A percentile compares a stretch with the other conserved stretches of the same genome.
Evolutionary conservation across 2,113 vertebrate species (phyloP).

Genomic region (Aspiorhynchus laticeps): DNA sequence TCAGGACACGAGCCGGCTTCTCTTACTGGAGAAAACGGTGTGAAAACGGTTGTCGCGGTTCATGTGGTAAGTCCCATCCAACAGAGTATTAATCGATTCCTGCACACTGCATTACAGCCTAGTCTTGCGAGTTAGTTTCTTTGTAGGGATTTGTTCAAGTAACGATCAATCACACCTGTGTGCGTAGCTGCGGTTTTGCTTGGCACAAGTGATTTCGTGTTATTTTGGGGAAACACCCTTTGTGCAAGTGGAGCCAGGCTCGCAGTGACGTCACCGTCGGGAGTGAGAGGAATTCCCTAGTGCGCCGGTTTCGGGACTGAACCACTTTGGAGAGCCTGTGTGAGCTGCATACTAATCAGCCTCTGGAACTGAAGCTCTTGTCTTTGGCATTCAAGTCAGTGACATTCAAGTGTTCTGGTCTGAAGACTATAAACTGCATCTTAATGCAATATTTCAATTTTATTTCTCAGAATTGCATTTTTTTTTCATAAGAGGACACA

Average conservation of each 20-base stretch:
- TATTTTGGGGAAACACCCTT: conserved; percentile 27
- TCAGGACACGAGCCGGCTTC: not conserved
- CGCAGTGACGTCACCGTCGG: not conserved
- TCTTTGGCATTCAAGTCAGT: conserved; percentile 11
- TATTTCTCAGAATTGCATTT: not conserved
- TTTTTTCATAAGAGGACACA: not conserved
- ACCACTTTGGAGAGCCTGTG: not conserved
- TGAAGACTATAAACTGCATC: not conserved
- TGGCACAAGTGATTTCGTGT: not conserved
- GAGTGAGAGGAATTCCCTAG: conserved; percentile 13
- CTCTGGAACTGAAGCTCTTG: not conserved
- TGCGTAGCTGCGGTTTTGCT: not conserved
- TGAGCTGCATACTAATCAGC: conserved; percentile 6
- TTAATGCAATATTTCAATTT: not conserved
- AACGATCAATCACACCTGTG: not conserved
- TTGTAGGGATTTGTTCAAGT: not conserved
- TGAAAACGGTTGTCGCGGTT: not conserved
- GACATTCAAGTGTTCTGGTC: not conserved
- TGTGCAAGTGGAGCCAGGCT: not conserved
- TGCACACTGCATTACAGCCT: not conserved
- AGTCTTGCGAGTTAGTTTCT: not conserved
- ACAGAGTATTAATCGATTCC: not conserved
- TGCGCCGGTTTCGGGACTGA: not conserved
- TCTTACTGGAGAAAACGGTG: not conserved
- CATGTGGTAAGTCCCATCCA: not conserved